Conservation (phyloP, 2,113 vertebrate genomes). For the Progne subis region DNA sequence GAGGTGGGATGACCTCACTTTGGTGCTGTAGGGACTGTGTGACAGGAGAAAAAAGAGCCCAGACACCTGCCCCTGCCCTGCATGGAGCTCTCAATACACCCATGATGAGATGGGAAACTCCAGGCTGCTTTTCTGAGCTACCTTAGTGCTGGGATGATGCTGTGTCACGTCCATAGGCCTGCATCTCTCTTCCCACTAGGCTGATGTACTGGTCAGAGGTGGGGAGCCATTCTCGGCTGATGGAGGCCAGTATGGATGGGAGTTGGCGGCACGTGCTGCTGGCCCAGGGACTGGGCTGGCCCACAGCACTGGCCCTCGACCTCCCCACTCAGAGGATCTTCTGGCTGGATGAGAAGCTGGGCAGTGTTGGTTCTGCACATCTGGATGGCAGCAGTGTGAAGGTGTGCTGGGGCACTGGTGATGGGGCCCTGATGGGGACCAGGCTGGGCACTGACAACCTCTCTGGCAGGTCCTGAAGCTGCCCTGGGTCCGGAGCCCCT, state of each 20-base stretch:
- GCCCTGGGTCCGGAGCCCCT: conserved; percentile 81
- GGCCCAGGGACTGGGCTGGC: conserved; percentile 79
- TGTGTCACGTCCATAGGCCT: not conserved
- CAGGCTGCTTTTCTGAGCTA: not conserved
- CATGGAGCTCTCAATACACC: not conserved
- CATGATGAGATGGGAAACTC: not conserved
- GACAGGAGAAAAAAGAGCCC: not conserved
- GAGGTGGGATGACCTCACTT: not conserved
- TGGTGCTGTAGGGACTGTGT: not conserved
- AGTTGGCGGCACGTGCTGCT: conserved; percentile 77
- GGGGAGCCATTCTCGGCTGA: conserved; percentile 81
- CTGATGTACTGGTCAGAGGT: conserved; percentile 92
- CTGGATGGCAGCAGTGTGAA: conserved; percentile 81
- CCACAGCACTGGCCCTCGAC: conserved; percentile 85
- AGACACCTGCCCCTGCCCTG: not conserved
- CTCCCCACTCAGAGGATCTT: conserved; percentile 80
- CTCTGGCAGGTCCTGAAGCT: conserved; percentile 82
- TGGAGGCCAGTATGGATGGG: conserved; percentile 87
- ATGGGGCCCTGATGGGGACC: fast-evolving
- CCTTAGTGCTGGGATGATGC: not conserved
- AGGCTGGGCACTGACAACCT: fast-evolving
- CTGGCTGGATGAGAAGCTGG: conserved; percentile 90
- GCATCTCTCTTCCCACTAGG: conserved; percentile 53
- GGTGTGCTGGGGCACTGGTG: conserved; percentile 53
- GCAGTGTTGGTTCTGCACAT: conserved; percentile 81